Evolutionary conservation across 2,113 vertebrate species (phyloP).

Genomic region (Pachypanchax playfairii): DNA sequence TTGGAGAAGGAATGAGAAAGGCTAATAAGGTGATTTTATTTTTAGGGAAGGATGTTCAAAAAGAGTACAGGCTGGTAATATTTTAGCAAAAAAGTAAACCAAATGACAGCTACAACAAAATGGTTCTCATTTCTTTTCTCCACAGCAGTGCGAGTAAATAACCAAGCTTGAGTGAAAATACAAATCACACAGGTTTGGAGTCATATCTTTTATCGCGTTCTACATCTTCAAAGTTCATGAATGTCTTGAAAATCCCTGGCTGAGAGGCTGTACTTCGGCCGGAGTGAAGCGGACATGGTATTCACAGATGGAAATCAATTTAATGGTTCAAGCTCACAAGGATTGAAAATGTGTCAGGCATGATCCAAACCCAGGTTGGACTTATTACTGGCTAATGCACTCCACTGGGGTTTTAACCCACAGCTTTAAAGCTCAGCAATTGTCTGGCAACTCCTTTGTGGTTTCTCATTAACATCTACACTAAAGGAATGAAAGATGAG

Average conservation of each 20-base stretch:
- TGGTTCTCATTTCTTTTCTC: neutral
- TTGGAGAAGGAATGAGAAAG: no score
- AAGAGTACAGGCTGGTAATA: neutral
- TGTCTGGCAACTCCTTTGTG: constrained; percentile 45
- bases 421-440: constrained; percentile 33
- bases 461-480: constrained; percentile 43
- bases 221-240: constrained; percentile 21
- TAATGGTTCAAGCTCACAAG: constrained; percentile 60
- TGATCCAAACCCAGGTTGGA: constrained; percentile 53
- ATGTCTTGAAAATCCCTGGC: neutral
- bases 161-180: constrained; percentile 7
- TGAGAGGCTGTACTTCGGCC: constrained; percentile 1
- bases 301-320: constrained; percentile 64
- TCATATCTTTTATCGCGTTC: neutral
- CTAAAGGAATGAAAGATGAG: constrained; percentile 38
- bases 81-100: neutral
- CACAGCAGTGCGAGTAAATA: neutral
- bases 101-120: neutral
- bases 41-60: neutral
- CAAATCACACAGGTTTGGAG: constrained; percentile 3
- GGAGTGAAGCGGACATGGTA: constrained; percentile 37
- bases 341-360: constrained; percentile 58
- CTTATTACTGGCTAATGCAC: constrained; percentile 63
- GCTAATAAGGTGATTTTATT: no score
- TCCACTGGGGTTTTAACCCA: constrained; percentile 33